Evolutionary conservation across 2,797 vertebrate species (phyloP).

Genomic region (Limnodromus scolopaceus): DNA sequence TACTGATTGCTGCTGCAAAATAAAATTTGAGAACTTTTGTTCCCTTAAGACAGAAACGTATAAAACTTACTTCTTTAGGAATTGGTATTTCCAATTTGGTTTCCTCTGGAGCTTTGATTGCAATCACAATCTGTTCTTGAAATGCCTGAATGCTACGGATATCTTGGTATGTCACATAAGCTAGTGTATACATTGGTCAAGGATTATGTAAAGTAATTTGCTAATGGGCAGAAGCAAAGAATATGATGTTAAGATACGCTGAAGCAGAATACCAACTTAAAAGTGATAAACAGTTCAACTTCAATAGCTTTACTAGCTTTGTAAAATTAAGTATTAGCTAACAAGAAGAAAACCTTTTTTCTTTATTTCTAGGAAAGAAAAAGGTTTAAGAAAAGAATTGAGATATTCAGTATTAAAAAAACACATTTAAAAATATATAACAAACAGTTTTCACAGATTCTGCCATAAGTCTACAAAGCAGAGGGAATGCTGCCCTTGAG

Average conservation of each 20-base stretch:
- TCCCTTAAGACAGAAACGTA: neutral
- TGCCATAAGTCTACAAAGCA: neutral
- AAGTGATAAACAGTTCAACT: neutral
- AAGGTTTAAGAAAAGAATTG: neutral
- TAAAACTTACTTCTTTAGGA: conserved; percentile 84
- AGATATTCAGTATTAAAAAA: neutral
- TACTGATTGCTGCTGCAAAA: neutral
- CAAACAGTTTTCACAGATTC: neutral
- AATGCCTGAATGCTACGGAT: conserved; percentile 84
- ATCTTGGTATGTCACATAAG: conserved; percentile 91
- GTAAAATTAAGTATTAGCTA: neutral
- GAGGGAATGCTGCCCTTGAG: neutral
- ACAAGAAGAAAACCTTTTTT: neutral
- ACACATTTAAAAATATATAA: neutral
- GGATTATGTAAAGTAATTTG: conserved; percentile 8
- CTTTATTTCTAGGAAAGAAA: neutral
- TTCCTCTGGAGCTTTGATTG: conserved; percentile 91
- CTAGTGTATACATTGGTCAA: conserved; percentile 79
- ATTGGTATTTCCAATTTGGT: conserved; percentile 90
- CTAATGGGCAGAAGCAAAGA: neutral
- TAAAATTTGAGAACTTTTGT: neutral
- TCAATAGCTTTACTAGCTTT: neutral
- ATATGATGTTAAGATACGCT: neutral
- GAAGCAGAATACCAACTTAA: neutral
- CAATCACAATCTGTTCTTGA: conserved; percentile 89